Evolutionary conservation across 2,888 invertebrate species (phyloP), one percentile per base, ranked within the genome.

Genomic region (Philonicus albiceps): DNA sequence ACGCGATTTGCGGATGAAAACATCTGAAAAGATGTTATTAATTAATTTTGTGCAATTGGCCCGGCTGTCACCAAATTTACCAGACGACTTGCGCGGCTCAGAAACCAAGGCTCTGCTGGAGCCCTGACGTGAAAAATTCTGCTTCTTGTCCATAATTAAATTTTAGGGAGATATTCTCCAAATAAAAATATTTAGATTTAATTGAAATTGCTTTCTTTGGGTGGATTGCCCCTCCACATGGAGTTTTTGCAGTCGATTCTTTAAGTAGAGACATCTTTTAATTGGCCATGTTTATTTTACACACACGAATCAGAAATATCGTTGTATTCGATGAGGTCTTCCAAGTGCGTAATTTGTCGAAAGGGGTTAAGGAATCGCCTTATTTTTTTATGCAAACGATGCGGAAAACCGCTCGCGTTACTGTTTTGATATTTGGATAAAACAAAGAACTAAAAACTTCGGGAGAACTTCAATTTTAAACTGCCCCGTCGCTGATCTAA

Each of bases 71-170:
- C 86, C 74, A 91, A n/a, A n/a, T 93, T 91, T 91, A 96, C 96
- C 96, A 94, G 95, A 94, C 91, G 91, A 93, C 92, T 96, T 96
- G 91, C 96, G 96, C 90, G 94, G 93, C 93, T 97, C 96, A 96
- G 94, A 93, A 93, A 94, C 93, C 89, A 93, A 92, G 91, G 94
- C 95, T 94, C 95, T 96, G 93, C 95, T 93, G 92, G 95, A 94
- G 93, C 94, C 93, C 93, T 95, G 95, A 92, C 94, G 93, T 91
- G 94, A 93, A 93, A 93, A 94, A 91, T 94, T 94, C 92, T 94
- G 93, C 93, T 96, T 96, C 93, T 96, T 96, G 93, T 96, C 96
- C 96, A 96, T 96, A 89, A 86, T 74, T 86, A 87, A 81, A 40
- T 31, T 27, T 84, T 64, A 7, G 7, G 22, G 72, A 72, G 43